Evolutionary conservation across 2,113 vertebrate species (phyloP).

Genomic region (Charadrius vociferus): DNA sequence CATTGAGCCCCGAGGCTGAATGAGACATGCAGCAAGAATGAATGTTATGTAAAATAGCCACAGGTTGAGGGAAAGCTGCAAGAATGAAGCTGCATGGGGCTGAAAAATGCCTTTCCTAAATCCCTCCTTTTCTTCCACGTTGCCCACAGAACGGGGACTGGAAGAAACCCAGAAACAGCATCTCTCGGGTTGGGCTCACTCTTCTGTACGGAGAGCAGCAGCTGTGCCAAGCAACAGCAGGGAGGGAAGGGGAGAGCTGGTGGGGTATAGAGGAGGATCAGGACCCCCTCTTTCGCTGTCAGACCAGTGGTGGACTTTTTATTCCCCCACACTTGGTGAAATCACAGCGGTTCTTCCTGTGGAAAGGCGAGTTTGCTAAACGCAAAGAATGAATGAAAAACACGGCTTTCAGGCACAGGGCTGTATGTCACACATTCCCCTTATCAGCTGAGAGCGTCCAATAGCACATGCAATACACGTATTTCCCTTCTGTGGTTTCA

Average conservation of each 20-base stretch:
- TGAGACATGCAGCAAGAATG: background rate
- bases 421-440: background rate
- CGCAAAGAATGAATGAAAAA: background rate
- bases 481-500: conserved; percentile 2
- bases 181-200: background rate
- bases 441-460: background rate
- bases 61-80: background rate
- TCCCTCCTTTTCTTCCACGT: background rate
- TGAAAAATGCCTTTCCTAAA: background rate
- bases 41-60: background rate
- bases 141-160: background rate
- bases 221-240: background rate
- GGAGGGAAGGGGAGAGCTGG: background rate
- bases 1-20: background rate
- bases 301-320: background rate
- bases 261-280: background rate
- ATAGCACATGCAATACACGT: background rate
- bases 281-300: background rate
- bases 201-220: background rate
- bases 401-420: background rate
- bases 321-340: background rate
- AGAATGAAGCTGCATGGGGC: background rate
- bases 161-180: background rate
- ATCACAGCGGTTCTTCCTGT: background rate
- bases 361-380: background rate